These are phyloP conservation scores for Cerastis rubricosa DNA, from an alignment of 2,888 invertebrate genomes.

Conservation along the genomic window DNA sequence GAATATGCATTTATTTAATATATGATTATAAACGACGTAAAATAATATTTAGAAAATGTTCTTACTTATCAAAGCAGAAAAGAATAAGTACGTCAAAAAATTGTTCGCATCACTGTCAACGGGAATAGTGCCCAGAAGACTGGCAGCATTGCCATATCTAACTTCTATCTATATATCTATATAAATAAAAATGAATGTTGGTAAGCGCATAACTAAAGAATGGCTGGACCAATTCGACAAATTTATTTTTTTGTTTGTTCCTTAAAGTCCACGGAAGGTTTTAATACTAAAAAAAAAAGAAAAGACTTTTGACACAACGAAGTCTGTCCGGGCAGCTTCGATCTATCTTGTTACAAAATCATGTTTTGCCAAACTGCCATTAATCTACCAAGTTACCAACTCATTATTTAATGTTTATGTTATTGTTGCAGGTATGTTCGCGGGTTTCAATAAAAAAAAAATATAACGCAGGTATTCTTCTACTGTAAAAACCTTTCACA, in stretches of 20 bases:
- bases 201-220: too few relatives aligned
- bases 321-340: too few relatives aligned
- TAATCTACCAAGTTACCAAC: neutral
- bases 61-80: neutral
- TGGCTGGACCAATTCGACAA: too few relatives aligned
- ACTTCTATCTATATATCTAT: too few relatives aligned
- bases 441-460: neutral
- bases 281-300: too few relatives aligned
- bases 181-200: too few relatives aligned
- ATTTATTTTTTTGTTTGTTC: too few relatives aligned
- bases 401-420: neutral
- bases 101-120: neutral
- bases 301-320: too few relatives aligned
- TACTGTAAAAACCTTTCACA: neutral
- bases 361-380: neutral
- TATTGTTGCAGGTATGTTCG: constrained; percentile 37
- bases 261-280: too few relatives aligned
- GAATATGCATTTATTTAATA: neutral
- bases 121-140: neutral
- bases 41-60: neutral
- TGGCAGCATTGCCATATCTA: too few relatives aligned
- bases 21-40: neutral
- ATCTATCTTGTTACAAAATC: neutral
- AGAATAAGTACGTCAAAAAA: too few relatives aligned
- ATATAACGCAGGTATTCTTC: neutral